Conservation (phyloP, 2,113 vertebrate genomes). For the Varanus komodoensis region DNA sequence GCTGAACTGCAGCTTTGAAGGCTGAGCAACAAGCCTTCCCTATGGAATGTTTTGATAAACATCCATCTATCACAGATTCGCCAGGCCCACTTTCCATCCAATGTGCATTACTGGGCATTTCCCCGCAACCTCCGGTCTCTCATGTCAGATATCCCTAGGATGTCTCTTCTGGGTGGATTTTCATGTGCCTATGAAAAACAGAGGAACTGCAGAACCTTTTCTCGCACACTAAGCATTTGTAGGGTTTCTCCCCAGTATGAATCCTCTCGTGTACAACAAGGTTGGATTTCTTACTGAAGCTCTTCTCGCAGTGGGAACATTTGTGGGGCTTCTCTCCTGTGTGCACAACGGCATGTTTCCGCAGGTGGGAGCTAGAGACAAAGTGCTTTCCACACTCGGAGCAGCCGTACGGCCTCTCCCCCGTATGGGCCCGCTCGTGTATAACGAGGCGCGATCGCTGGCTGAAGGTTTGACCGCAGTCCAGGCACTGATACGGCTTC, state of each 20-base stretch:
- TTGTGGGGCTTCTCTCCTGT: constrained; percentile 55
- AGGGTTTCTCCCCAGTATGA: constrained; percentile 27
- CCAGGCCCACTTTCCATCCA: not conserved
- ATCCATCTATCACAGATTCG: not conserved
- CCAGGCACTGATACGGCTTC: constrained; percentile 9
- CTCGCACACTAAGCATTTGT: not conserved
- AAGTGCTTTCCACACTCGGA: constrained; percentile 5
- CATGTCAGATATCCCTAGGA: not conserved
- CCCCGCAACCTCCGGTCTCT: not conserved
- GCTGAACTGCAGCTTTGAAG: not conserved
- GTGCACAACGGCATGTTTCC: constrained; percentile 56
- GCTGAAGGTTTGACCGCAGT: not conserved
- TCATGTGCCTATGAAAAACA: not conserved
- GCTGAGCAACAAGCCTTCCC: not conserved
- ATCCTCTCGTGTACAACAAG: constrained; percentile 38
- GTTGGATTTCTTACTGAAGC: constrained; percentile 57
- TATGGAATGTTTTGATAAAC: not conserved
- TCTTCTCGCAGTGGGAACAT: constrained; percentile 54
- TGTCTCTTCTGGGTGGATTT: constrained; percentile 4
- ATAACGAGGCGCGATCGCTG: not conserved
- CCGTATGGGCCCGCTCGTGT: constrained; percentile 5
- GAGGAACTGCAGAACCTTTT: constrained; percentile 34
- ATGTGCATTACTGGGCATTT: not conserved
- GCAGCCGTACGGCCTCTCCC: constrained; percentile 4
- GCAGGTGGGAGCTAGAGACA: constrained; percentile 52